These are phyloP conservation scores for Crotalus tigris DNA, from an alignment of 2,113 vertebrate species.

Conservation along the genomic window DNA sequence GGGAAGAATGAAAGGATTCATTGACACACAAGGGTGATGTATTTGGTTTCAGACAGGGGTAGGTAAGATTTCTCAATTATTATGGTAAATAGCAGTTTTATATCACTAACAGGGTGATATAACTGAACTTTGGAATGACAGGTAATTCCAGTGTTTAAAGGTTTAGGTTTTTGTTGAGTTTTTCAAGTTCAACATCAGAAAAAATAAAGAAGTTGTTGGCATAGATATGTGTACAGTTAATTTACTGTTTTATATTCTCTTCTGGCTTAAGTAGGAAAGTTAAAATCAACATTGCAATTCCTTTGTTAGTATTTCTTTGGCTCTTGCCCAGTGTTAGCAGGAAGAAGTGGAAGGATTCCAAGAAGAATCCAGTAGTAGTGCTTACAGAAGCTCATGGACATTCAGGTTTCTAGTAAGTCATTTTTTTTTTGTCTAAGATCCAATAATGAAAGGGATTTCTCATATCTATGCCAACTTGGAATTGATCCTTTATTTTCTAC, in stretches of 20 bases:
- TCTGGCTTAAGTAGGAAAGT: neutral
- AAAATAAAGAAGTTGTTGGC: neutral
- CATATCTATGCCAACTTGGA: neutral
- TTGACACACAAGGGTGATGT: neutral
- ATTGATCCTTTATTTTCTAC: neutral
- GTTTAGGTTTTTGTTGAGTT: neutral
- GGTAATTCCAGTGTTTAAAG: neutral
- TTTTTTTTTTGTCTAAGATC: neutral
- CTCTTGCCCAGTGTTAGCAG: neutral
- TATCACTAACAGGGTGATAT: neutral
- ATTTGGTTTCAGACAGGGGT: neutral
- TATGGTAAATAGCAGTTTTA: neutral
- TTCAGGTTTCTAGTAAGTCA: neutral
- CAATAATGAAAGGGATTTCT: neutral
- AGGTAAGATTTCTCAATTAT: neutral
- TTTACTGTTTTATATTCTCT: neutral
- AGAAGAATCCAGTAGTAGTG: neutral
- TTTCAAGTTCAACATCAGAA: neutral
- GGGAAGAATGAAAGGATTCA: neutral
- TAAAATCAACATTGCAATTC: neutral
- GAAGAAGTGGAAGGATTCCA: neutral
- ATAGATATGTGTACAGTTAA: neutral
- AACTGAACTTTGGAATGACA: neutral
- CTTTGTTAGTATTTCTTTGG: neutral
- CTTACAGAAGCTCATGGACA: neutral